Evolutionary conservation across 2,888 invertebrate species (phyloP).

Genomic region (Brachylomia viminalis): DNA sequence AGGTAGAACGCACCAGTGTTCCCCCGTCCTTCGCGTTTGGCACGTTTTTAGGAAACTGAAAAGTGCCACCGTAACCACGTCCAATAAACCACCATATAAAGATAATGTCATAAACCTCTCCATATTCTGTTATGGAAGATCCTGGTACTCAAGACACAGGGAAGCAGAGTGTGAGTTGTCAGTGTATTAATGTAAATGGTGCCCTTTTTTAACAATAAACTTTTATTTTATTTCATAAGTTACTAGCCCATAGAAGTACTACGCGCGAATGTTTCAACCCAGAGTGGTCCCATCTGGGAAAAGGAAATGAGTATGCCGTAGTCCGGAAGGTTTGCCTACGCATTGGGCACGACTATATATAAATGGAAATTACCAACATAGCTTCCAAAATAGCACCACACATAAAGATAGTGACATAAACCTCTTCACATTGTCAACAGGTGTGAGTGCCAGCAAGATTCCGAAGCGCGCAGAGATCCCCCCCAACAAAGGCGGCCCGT

Average conservation of each 20-base stretch:
- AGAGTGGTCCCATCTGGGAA: background rate
- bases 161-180: too few relatives aligned
- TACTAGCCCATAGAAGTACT: background rate
- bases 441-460: slow-evolving; percentile 86
- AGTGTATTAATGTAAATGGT: too few relatives aligned
- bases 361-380: background rate
- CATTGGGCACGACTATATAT: background rate
- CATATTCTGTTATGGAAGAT: too few relatives aligned
- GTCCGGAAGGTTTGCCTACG: background rate
- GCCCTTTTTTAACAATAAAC: too few relatives aligned
- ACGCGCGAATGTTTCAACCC: background rate
- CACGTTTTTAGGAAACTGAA: too few relatives aligned
- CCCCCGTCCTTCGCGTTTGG: too few relatives aligned
- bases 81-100: too few relatives aligned
- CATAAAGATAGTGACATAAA: slow-evolving; percentile 4
- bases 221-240: background rate
- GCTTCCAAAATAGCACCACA: background rate
- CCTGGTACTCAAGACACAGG: too few relatives aligned
- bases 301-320: background rate
- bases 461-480: slow-evolving; percentile 86
- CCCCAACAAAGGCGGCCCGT: slow-evolving; percentile 92
- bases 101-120: too few relatives aligned
- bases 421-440: slow-evolving; percentile 76
- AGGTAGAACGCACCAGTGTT: too few relatives aligned
- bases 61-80: too few relatives aligned